Percentiles rank a stretch among this genome's conserved stretches.
Conservation (phyloP, 2,797 vertebrate species). For the Myiotriccus ornatus region DNA sequence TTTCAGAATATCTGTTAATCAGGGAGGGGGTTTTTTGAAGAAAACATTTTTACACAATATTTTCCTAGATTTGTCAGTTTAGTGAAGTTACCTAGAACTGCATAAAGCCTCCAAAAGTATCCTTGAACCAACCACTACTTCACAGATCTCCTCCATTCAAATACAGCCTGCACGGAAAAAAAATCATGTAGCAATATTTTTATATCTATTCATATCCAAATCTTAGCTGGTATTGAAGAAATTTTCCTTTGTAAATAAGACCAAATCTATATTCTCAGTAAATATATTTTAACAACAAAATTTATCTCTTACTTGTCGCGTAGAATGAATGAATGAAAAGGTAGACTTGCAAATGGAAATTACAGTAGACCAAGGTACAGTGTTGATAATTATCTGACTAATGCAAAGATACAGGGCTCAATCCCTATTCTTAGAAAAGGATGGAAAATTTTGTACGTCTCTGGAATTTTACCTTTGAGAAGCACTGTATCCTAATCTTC, state of each 20-base stretch:
- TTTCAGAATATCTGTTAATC: background rate
- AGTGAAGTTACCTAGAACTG: background rate
- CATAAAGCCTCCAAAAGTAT: background rate
- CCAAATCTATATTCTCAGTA: background rate
- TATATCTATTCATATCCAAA: background rate
- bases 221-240: background rate
- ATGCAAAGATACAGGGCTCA: background rate
- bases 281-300: background rate
- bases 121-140: background rate
- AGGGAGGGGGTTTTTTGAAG: fast-evolving
- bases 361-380: fast-evolving
- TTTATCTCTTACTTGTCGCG: background rate
- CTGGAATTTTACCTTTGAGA: background rate
- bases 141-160: background rate
- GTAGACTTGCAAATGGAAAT: background rate
- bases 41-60: background rate
- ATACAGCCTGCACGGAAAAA: background rate
- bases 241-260: background rate
- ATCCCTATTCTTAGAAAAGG: background rate
- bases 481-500: background rate
- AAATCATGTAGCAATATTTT: background rate
- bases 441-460: background rate
- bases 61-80: background rate
- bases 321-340: background rate
- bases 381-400: background rate